These are phyloP conservation scores for Orcinus orca DNA, from an alignment of 2,113 vertebrate genomes.

Conservation along the genomic window DNA sequence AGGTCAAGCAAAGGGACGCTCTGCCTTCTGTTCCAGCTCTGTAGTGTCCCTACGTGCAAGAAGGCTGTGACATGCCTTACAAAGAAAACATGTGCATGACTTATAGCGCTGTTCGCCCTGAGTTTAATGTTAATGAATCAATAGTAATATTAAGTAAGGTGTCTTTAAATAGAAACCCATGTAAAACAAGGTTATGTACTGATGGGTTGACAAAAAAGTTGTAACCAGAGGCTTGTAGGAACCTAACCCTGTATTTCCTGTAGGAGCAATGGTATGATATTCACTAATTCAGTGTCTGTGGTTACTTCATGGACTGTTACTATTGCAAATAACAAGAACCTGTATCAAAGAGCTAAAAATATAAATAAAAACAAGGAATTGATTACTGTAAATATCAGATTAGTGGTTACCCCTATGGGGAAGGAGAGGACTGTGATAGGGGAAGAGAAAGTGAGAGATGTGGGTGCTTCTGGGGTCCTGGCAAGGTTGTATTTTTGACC, in stretches of 20 bases:
- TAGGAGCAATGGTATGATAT: not conserved
- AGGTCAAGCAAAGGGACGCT: not conserved
- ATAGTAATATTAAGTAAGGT: not conserved
- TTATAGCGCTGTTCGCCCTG: not conserved
- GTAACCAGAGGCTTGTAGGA: not conserved
- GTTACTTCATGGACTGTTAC: not conserved
- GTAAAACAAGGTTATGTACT: not conserved
- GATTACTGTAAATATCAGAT: not conserved
- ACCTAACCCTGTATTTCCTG: not conserved
- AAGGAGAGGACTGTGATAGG: not conserved
- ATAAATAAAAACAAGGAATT: not conserved
- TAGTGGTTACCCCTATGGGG: not conserved
- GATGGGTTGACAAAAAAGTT: not conserved
- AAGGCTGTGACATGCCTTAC: not conserved
- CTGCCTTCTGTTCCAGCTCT: not conserved
- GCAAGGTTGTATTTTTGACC: not conserved
- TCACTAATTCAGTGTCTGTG: not conserved
- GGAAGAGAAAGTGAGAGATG: not conserved
- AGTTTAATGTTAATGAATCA: not conserved
- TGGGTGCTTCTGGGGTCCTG: not conserved
- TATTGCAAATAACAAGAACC: not conserved
- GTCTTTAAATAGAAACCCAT: not conserved
- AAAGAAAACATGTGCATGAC: not conserved
- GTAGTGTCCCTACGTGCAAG: not conserved
- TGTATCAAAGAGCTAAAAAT: conserved; percentile 1